Evolutionary conservation across 2,888 invertebrate genomes (phyloP).

Genomic region (Busseola fusca): DNA sequence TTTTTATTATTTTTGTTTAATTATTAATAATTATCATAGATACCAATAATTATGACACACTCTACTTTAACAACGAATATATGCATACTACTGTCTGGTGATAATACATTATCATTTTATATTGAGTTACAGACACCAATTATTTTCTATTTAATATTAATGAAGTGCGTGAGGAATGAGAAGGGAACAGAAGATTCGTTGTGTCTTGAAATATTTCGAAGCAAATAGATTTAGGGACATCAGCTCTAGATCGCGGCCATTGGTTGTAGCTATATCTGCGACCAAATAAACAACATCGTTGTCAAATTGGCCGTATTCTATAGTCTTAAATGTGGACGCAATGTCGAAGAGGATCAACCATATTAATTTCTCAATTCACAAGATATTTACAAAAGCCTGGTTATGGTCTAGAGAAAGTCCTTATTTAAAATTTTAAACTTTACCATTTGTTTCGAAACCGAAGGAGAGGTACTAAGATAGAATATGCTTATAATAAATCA

Average conservation of each 20-base stretch:
- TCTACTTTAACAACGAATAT: slow-evolving; percentile 83
- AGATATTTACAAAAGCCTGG: slow-evolving; percentile 48
- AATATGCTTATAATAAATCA: slow-evolving; percentile 86
- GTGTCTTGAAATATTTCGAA: slow-evolving; percentile 75
- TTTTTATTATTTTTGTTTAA: slow-evolving; percentile 67
- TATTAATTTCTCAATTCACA: slow-evolving; percentile 30
- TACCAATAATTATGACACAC: slow-evolving; percentile 79
- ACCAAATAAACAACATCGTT: slow-evolving; percentile 31
- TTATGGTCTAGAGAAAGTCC: slow-evolving; percentile 47
- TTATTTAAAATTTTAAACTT: slow-evolving; percentile 53
- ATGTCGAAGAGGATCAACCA: slow-evolving; percentile 34
- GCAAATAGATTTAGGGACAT: slow-evolving; percentile 55
- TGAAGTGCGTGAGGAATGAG: slow-evolving; percentile 73
- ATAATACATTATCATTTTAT: slow-evolving; percentile 73
- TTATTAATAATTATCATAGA: slow-evolving; percentile 73
- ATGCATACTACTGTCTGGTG: slow-evolving; percentile 77
- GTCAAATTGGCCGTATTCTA: slow-evolving; percentile 24
- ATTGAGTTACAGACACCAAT: slow-evolving; percentile 86
- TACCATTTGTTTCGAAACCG: slow-evolving; percentile 63
- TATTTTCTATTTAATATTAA: slow-evolving; percentile 77
- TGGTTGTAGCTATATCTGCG: slow-evolving; percentile 4
- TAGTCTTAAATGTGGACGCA: slow-evolving; percentile 37
- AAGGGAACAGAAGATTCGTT: slow-evolving; percentile 79
- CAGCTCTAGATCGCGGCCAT: slow-evolving; percentile 36
- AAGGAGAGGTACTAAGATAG: slow-evolving; percentile 69